Evolutionary conservation across 2,888 invertebrate genomes (phyloP).

Genomic region (Watsonalla binaria): DNA sequence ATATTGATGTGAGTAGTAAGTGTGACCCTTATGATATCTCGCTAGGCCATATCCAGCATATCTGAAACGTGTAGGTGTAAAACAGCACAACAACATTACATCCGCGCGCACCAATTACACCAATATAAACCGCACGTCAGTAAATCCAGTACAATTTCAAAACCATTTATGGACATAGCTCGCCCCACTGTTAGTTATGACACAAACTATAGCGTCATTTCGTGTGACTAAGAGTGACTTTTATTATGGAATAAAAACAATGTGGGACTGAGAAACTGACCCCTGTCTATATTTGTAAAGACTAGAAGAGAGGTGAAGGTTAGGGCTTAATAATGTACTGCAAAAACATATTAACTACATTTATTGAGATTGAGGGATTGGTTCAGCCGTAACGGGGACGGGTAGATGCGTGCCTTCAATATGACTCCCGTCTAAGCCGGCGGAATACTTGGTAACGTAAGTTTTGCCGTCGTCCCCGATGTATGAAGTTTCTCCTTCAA

Average conservation of each 20-base stretch:
- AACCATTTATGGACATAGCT: not conserved
- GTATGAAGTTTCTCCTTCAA: constrained; percentile 48
- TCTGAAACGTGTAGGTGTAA: not conserved
- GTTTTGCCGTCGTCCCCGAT: constrained; percentile 47
- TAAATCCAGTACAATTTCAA: not conserved
- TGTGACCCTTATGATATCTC: constrained; percentile 23
- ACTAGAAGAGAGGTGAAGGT: too few relatives aligned
- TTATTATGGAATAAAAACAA: not conserved
- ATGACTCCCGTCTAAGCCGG: constrained; percentile 44
- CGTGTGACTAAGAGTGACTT: not conserved
- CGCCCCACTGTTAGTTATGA: not conserved
- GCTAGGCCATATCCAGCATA: constrained; percentile 7
- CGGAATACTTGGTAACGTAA: constrained; percentile 49
- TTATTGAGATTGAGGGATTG: constrained; percentile 4
- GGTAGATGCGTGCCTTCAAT: constrained; percentile 41
- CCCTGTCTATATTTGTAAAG: not conserved
- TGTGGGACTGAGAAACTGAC: not conserved
- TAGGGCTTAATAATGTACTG: not conserved
- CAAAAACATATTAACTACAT: constrained; percentile 1
- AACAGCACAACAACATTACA: not conserved
- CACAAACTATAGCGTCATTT: not conserved
- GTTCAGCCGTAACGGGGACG: constrained; percentile 24
- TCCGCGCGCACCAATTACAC: too few relatives aligned
- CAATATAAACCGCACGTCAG: not conserved
- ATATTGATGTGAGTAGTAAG: constrained; percentile 3